Percentiles rank a stretch among this genome's conserved stretches.
These are phyloP conservation scores for Eurystomus glaucurus DNA, from an alignment of 2,797 vertebrate genomes.

Conservation along the genomic window DNA sequence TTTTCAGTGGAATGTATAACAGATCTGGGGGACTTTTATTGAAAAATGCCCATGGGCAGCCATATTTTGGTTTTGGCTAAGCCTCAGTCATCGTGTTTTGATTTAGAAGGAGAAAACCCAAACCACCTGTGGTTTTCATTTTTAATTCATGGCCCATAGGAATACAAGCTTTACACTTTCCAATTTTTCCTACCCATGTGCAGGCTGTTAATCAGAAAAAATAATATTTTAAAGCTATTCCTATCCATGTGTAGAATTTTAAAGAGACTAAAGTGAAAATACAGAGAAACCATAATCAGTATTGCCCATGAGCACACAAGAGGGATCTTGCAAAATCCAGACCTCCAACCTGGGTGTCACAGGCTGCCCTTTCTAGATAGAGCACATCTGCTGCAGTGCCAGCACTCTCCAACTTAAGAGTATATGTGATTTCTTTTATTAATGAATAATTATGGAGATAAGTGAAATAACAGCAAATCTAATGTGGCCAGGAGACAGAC, in stretches of 20 bases:
- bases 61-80: conserved; percentile 66
- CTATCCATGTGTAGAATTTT: conserved; percentile 35
- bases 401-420: background rate
- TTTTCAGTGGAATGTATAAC: conserved; percentile 44
- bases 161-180: conserved; percentile 57
- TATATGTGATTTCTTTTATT: background rate
- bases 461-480: background rate
- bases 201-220: conserved; percentile 54
- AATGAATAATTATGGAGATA: background rate
- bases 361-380: background rate
- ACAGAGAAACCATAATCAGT: background rate
- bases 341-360: background rate
- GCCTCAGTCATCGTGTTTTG: conserved; percentile 62
- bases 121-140: conserved; percentile 76
- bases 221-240: conserved; percentile 53
- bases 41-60: conserved; percentile 42
- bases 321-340: background rate
- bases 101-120: conserved; percentile 75
- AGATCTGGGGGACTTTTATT: conserved; percentile 53
- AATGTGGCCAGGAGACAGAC: background rate
- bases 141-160: conserved; percentile 70
- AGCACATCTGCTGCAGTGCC: background rate
- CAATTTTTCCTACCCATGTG: conserved; percentile 47
- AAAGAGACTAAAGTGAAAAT: conserved; percentile 1
- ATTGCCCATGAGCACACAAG: background rate